Evolutionary conservation across 2,113 vertebrate species (phyloP).

Genomic region (Onychostoma macrolepis): DNA sequence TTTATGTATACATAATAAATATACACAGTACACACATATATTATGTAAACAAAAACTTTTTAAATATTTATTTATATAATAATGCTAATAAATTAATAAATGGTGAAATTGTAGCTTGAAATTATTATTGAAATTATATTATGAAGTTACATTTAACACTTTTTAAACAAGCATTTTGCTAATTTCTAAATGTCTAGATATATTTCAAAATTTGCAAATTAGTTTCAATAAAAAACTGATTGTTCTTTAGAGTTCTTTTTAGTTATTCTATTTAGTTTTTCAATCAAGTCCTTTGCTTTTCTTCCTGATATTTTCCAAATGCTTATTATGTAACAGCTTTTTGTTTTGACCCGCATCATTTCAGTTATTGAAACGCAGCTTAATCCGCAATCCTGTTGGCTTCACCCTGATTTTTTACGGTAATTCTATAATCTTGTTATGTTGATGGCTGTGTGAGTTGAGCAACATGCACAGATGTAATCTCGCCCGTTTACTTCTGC

Average conservation of each 20-base stretch:
- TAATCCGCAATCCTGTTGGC: conserved; percentile 13
- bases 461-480: conserved; percentile 22
- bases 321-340: conserved; percentile 3
- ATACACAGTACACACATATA: no score
- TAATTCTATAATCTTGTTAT: conserved; percentile 36
- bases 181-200: no score
- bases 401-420: background rate
- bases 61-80: no score
- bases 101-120: no score
- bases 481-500: background rate
- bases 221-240: no score
- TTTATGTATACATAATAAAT: no score
- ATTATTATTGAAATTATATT: no score
- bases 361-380: background rate
- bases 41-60: no score
- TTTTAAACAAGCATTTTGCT: no score
- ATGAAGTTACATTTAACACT: no score
- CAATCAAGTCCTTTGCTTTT: background rate
- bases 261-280: background rate
- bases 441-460: background rate
- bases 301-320: background rate
- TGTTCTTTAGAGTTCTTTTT: background rate
- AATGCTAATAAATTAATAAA: no score
- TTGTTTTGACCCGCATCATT: background rate
- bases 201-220: no score